A percentile compares a stretch with the other conserved stretches of the same genome.
phyloP scores from a whole-genome alignment of 2,888 invertebrate species.

The Idaea biselata region DNA sequence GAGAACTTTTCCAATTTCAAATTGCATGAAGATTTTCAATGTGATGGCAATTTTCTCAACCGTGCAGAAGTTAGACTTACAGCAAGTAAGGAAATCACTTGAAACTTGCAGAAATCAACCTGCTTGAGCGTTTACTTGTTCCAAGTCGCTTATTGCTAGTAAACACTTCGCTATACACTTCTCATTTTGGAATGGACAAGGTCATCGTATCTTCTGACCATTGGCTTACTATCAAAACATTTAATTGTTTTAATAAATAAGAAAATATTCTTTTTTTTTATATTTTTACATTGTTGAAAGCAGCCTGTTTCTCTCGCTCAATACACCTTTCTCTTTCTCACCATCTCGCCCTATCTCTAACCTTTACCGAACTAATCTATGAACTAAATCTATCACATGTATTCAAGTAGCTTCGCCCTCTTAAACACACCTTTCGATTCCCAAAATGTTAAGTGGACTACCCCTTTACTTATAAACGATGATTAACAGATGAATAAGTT shows the following conservation, averaged over 20 bases:
- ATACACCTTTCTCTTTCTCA: background rate
- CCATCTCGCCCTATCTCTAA: background rate
- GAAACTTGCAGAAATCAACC: too few relatives aligned
- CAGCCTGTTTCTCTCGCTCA: background rate
- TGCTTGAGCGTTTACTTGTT: too few relatives aligned
- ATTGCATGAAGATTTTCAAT: too few relatives aligned
- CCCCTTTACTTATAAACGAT: too few relatives aligned
- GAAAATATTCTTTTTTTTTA: background rate
- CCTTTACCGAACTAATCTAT: background rate
- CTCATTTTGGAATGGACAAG: background rate
- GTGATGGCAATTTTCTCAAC: too few relatives aligned
- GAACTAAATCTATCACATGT: background rate
- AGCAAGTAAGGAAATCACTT: too few relatives aligned
- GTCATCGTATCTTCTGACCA: background rate
- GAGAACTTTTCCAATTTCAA: too few relatives aligned
- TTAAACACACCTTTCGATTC: background rate
- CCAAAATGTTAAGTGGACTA: background rate
- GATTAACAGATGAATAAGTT: too few relatives aligned
- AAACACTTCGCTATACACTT: slow-evolving; percentile 1
- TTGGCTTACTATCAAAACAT: background rate
- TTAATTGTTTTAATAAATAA: background rate
- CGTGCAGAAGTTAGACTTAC: too few relatives aligned
- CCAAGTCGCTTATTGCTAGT: too few relatives aligned
- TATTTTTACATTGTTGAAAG: background rate
- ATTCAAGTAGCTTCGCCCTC: background rate